These are phyloP conservation scores for Heteromormyrus szaboi DNA, from an alignment of 2,797 vertebrate species.

Conservation along the genomic window DNA sequence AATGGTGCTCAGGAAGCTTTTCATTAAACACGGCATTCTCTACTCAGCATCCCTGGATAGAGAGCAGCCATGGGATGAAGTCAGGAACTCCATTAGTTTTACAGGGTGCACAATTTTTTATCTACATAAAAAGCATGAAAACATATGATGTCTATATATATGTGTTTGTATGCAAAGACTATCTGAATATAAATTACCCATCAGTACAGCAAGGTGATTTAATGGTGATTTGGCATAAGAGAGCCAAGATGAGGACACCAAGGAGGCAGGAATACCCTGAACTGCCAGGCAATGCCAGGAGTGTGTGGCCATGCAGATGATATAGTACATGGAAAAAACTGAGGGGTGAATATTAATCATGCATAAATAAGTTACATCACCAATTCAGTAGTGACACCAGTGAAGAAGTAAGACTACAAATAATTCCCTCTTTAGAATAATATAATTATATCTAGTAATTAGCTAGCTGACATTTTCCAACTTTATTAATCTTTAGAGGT, in stretches of 20 bases:
- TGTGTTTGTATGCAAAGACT: not conserved
- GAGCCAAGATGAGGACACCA: not conserved
- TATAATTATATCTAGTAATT: not conserved
- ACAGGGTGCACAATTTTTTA: not conserved
- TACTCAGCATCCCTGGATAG: not conserved
- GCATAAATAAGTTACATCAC: conserved; percentile 14
- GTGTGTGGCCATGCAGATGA: conserved; percentile 8
- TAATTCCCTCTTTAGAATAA: conserved; percentile 8
- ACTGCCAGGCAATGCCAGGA: not conserved
- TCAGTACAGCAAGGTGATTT: conserved; percentile 5
- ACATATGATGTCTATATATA: not conserved
- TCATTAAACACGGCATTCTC: not conserved
- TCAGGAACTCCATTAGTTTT: not conserved
- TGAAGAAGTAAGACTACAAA: not conserved
- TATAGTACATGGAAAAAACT: not conserved
- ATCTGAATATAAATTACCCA: conserved; percentile 6
- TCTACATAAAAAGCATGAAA: not conserved
- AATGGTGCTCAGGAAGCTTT: not conserved
- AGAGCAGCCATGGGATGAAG: not conserved
- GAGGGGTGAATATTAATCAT: conserved; percentile 13
- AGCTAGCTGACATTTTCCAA: conserved; percentile 7
- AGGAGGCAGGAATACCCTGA: not conserved
- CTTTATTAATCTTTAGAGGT: not conserved
- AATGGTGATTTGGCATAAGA: conserved; percentile 1
- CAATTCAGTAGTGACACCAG: not conserved